Base-by-base conservation (phyloP, 2,888 invertebrate genomes). In the Cephus pulcher region DNA sequence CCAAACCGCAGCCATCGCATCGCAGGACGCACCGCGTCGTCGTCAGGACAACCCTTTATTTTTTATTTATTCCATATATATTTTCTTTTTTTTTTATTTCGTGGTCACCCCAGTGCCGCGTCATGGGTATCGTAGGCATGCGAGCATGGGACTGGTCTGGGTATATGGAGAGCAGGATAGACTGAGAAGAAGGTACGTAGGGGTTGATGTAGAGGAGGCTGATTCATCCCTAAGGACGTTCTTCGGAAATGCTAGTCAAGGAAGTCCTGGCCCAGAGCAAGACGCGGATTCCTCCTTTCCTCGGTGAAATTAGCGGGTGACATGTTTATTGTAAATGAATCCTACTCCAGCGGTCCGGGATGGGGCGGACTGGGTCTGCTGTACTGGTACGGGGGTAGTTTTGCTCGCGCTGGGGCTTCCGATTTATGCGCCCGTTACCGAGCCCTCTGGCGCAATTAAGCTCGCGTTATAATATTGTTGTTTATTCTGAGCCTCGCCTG, bases 251-350 rank as follows among this genome's bases (percentile, higher is more conserved):
- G 15, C 56, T 56, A 56, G 23, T 23, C 56, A 56, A 56, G 40
- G 15, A 40, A 40, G 56, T 56, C 23, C 56, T 56, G 56, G 23
- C 56, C 23, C 23, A 3, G 9, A 71, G 71, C 4, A 34, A 34
- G 76, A 78, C 76, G 76, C 76, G 79, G 76, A 73, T 76, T 69
- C 71, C 70, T 79, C 76, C 76, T 76, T 77, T 79, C 73, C 78
- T 74, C 79, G 69, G 69, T 86, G 86, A 90, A 90, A 90, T 90
- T 90, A 90, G 89, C 89, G 85, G 83, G 85, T 87, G 90, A 90
- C 90, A 90, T 90, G 89, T 90, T 90, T 91, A 91, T 91, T 90
- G 90, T 89, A 91, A 91, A 91, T 90, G 90, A 91, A 90, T 90
- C 88, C 89, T 87, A 78, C 85, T 84, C 85, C 82, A 12, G 82